Evolutionary conservation across 2,888 invertebrate genomes (phyloP), one percentile per base, ranked within the genome.

Genomic region (Drosophila eohydei): DNA sequence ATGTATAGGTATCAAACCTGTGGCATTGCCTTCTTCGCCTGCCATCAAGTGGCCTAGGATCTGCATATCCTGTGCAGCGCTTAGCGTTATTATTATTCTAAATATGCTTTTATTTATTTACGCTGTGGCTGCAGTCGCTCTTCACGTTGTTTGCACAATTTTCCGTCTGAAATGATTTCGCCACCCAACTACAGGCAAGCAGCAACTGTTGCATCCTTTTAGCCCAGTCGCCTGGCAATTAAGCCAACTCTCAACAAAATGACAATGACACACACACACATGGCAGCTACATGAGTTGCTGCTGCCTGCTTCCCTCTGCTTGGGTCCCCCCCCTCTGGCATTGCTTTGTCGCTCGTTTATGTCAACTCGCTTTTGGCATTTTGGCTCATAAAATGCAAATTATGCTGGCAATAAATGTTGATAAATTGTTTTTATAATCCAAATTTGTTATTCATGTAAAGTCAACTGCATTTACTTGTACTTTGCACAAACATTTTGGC

Each of bases 181-280:
- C 59, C 43, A 50, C 55, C 61, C 14, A 16, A 8, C 36, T 26
- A 21, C 46, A 32, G 28, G 38, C 57, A 34, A 46, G 26, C 54
- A 43, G 51, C 75, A 74, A 71, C 74, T 78, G 78, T 76, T 79
- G 78, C 78, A 74, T 78, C 50, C 68, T 64, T 50, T 46, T 28
- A 48, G 50, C 65, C 52, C 67, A 55, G 69, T 69, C 78, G 83
- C 75, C 77, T 70, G 75, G 88, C 87, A 90, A 90, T 90, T 90
- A 90, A 89, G 88, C 85, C 87, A 87, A 83, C 88, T 82, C 81
- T 80, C 78, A 82, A 85, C 89, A 79, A 79, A 86, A 83, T 80
- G 77, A 83, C 81, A 89, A 83, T 83, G 86, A 71, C 78, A 80
- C 73, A 64, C 46, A 52, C 55, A 57, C 40, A 44, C 72, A 69